Evolutionary conservation across 1,140 invertebrate species (phyloP).

Genomic region (Drosophila saltans): DNA sequence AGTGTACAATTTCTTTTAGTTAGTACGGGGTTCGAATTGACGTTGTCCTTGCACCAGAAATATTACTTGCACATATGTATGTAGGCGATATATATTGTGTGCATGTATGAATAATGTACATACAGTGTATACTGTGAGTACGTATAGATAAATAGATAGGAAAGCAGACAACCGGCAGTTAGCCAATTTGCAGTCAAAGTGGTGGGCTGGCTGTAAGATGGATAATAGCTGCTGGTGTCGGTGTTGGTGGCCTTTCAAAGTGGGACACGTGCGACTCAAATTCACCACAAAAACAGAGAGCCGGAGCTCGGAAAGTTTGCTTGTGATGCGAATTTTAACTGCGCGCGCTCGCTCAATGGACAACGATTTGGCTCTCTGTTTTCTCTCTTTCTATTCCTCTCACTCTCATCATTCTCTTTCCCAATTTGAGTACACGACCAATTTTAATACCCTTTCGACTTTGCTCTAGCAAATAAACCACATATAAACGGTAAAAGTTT

Average conservation of each 20-base stretch:
- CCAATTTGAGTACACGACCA: neutral
- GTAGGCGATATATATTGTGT: neutral
- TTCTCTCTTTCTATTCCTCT: conserved; percentile 13
- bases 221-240: neutral
- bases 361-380: conserved; percentile 20
- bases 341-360: conserved; percentile 23
- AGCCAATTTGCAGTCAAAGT: conserved; percentile 49
- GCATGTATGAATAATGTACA: conserved; percentile 16
- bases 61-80: neutral
- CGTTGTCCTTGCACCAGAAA: conserved; percentile 1
- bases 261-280: conserved; percentile 74
- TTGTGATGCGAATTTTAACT: conserved; percentile 21
- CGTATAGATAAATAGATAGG: conserved; percentile 43
- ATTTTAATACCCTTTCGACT: conserved; percentile 3
- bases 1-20: neutral
- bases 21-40: neutral
- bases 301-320: conserved; percentile 51
- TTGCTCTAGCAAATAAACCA: too few relatives aligned
- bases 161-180: conserved; percentile 40
- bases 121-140: conserved; percentile 28
- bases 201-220: neutral
- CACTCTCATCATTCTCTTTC: neutral
- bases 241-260: conserved; percentile 44
- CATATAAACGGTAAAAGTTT: too few relatives aligned
- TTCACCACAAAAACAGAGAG: conserved; percentile 79